Percentiles rank a stretch among this genome's conserved stretches.
phyloP scores from a whole-genome alignment of 2,888 invertebrate species.

The Artemia sinica region DNA sequence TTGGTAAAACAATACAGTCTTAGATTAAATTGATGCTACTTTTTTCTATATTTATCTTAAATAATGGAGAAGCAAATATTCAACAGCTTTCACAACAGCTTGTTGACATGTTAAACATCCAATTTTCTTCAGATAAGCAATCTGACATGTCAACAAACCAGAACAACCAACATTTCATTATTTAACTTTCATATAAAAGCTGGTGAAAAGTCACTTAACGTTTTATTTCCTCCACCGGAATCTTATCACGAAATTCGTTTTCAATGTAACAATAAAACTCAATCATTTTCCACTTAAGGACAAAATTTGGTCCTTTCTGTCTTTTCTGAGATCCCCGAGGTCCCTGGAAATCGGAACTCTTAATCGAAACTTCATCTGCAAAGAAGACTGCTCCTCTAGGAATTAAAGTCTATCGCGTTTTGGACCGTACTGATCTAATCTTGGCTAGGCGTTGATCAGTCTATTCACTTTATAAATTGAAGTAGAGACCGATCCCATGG shows the following conservation, averaged over 20 bases:
- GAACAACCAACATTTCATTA: too few relatives aligned
- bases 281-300: constrained; percentile 12
- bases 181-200: too few relatives aligned
- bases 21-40: too few relatives aligned
- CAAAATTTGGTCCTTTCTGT: not conserved
- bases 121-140: too few relatives aligned
- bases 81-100: too few relatives aligned
- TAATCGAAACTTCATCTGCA: constrained; percentile 8
- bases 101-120: too few relatives aligned
- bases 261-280: constrained; percentile 12
- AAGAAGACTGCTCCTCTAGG: not conserved
- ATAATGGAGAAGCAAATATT: too few relatives aligned
- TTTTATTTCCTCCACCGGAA: not conserved
- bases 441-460: constrained; percentile 8
- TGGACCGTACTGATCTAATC: constrained; percentile 8
- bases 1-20: too few relatives aligned
- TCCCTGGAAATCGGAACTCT: constrained; percentile 1
- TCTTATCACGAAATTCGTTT: constrained; percentile 1
- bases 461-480: constrained; percentile 13
- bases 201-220: too few relatives aligned
- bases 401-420: not conserved
- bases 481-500: not conserved
- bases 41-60: too few relatives aligned
- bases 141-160: too few relatives aligned
- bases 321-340: not conserved